Conservation (phyloP, 2,888 invertebrate species). For the Tipula unca region DNA sequence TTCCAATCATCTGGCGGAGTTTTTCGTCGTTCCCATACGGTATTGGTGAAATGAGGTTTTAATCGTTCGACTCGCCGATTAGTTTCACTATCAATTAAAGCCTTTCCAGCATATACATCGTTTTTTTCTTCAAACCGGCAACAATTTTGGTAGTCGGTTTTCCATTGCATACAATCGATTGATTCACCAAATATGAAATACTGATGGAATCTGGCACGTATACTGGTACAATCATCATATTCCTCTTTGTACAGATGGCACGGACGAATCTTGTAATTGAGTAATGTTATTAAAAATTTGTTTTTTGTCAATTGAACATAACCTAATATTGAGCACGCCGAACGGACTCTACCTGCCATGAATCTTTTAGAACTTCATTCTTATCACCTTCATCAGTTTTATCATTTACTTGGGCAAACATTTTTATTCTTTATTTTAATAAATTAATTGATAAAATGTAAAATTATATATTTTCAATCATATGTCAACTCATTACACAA, state of each 20-base stretch:
- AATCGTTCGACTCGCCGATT: slow-evolving; percentile 54
- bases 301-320: not conserved
- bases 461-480: not conserved
- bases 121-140: slow-evolving; percentile 53
- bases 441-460: not conserved
- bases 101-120: slow-evolving; percentile 52
- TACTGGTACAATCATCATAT: slow-evolving; percentile 68
- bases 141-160: slow-evolving; percentile 68
- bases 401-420: not conserved
- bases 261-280: slow-evolving; percentile 55
- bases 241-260: slow-evolving; percentile 75
- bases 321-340: not conserved
- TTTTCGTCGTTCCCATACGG: slow-evolving; percentile 68
- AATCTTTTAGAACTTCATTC: not conserved
- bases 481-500: not conserved
- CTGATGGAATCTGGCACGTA: slow-evolving; percentile 73
- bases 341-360: not conserved
- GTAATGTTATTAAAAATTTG: not conserved
- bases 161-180: slow-evolving; percentile 71
- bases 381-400: not conserved
- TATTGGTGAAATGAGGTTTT: slow-evolving; percentile 59
- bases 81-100: slow-evolving; percentile 64
- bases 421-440: not conserved
- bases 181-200: slow-evolving; percentile 70
- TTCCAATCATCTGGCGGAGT: slow-evolving; percentile 75